Base-by-base conservation (phyloP, 1,140 invertebrate genomes). In the Galleria mellonella region DNA sequence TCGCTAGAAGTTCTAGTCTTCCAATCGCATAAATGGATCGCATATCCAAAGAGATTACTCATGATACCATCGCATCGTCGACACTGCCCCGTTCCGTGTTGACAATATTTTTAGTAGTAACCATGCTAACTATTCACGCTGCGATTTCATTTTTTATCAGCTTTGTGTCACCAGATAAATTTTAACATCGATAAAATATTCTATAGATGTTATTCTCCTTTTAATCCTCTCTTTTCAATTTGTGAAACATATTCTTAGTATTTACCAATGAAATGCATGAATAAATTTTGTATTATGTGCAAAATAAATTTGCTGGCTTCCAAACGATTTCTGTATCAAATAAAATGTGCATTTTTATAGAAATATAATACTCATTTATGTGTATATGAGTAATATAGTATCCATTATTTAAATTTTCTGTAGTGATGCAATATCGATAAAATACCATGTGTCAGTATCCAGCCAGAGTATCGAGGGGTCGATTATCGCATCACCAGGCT, bases 101-200 rank as follows among this genome's bases (percentile, higher is more conserved):
- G 55, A 60, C 62, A 58, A 62, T 66, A 68, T 71, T 60, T 69
- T 71, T 58, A 62, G 51, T 55, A 55, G 50, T 46, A 59, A 55
- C 55, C 49, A 72, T 69, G 47, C 52, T 33, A 42, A 54, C 41
- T 58, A 55, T 51, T 54, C 64, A 38, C 31, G 9, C 35, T 14
- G 45, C 54, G 65, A 72, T 72, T 36, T 31, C 52, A 69, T 69
- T 62, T 52, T 40, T 43, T 63, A 55, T 72, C 60, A 55, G 50
- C 33, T 36, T 45, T 36, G 50, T 67, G 55, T 55, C 54, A 59
- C 17, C 51, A 28, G 57, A 51, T 70, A 65, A 65, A 56, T 73
- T 55, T 56, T 58, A 43, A 32, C 51, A 59, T 59, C 45, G 46
- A 60, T 55, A 47, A 40, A 44, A 55, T 47, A 32, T 47, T 32